Conservation (phyloP, 2,113 vertebrate genomes). For the Lepisosteus oculatus region DNA sequence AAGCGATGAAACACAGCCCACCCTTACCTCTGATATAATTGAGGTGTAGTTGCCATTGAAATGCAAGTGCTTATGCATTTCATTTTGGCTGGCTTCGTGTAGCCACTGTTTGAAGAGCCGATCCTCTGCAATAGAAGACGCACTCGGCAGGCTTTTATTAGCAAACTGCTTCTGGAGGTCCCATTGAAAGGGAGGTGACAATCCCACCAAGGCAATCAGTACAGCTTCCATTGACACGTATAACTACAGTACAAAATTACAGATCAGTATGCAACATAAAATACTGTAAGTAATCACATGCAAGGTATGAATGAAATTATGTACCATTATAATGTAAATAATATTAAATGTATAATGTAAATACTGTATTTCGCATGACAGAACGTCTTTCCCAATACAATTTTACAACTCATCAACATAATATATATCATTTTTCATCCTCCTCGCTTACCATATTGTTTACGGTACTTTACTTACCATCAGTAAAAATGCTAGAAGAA, state of each 20-base stretch:
- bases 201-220: constrained; percentile 64
- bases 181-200: constrained; percentile 66
- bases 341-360: too few relatives aligned
- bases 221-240: constrained; percentile 72
- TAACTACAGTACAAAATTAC: constrained; percentile 51
- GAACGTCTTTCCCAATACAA: too few relatives aligned
- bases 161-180: constrained; percentile 52
- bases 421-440: too few relatives aligned
- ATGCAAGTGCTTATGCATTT: constrained; percentile 52
- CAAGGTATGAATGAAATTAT: too few relatives aligned
- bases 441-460: too few relatives aligned
- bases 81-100: constrained; percentile 57
- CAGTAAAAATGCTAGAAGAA: constrained; percentile 66
- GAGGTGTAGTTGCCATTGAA: constrained; percentile 69
- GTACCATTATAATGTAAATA: too few relatives aligned
- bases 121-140: constrained; percentile 27
- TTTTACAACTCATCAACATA: too few relatives aligned
- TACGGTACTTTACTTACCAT: constrained; percentile 56
- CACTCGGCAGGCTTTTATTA: constrained; percentile 58
- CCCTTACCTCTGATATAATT: constrained; percentile 69
- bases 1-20: too few relatives aligned
- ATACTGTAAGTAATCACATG: too few relatives aligned
- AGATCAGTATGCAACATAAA: too few relatives aligned
- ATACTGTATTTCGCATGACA: too few relatives aligned
- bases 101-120: constrained; percentile 63